Evolutionary conservation across 1,140 invertebrate species (phyloP).

Genomic region (Homarus americanus): DNA sequence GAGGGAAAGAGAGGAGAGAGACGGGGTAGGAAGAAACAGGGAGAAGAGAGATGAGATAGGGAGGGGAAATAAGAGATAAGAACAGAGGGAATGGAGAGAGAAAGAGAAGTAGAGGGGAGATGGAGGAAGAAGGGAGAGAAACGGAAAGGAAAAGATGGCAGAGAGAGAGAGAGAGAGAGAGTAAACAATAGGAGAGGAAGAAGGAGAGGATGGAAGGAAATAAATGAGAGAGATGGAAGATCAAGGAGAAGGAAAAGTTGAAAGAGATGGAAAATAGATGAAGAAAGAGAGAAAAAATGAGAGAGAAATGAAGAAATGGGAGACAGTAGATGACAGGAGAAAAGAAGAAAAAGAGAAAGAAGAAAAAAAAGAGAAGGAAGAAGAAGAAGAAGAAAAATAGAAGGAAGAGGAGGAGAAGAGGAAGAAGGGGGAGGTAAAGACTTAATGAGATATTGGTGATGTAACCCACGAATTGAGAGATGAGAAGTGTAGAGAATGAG

Average conservation of each 20-base stretch:
- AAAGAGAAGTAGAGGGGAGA: background rate
- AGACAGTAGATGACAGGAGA: background rate
- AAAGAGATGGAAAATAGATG: background rate
- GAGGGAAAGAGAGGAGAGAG: background rate
- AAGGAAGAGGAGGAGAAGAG: background rate
- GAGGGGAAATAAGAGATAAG: constrained; percentile 38
- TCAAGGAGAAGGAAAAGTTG: background rate
- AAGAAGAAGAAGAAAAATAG: background rate
- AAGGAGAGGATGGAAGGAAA: background rate
- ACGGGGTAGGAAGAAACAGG: background rate
- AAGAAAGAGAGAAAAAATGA: background rate
- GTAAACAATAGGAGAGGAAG: background rate
- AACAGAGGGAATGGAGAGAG: constrained; percentile 40
- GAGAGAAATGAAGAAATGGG: background rate
- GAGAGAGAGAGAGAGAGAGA: background rate
- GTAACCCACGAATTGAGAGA: constrained; percentile 29
- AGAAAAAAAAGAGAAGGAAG: background rate
- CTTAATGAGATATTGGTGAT: constrained; percentile 24
- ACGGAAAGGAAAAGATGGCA: background rate
- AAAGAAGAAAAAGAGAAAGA: background rate
- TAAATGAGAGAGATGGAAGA: background rate
- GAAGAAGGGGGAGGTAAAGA: background rate
- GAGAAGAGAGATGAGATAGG: constrained; percentile 1
- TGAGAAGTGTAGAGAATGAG: constrained; percentile 27
- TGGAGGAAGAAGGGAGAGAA: background rate